Base-by-base conservation (phyloP, 23 tunicate species). In the Styela plicata region DNA sequence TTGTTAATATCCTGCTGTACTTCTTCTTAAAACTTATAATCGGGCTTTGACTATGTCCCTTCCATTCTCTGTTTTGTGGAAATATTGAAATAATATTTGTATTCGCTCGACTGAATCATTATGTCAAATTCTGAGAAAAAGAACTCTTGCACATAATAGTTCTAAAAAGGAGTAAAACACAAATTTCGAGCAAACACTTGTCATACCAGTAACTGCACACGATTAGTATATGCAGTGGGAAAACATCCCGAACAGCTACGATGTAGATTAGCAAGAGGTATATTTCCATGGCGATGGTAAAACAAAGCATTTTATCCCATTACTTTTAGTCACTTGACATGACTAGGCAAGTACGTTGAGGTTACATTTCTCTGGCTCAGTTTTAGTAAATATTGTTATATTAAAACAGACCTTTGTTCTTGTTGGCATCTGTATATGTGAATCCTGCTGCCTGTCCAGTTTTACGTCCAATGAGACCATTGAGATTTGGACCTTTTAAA, bases 401-500 rank as follows among this genome's bases (percentile, higher is more conserved):
- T 31, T 33, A 18, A 20, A 33, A 25, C 80, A 5, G 73, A 89
- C 96, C 89, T 78, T 96, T 96, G 25, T 89, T 67, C 82, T 79
- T 83, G 78, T 96, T 96, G 22, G 92, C 89, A 19, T 78, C 85
- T 2, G 99, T 96, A 80, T 96, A 96, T 2, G 87, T 79, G 70
- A 80, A 96, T 28, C 65, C 73, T 34, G 80, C 78, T 24, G 83
- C 99, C 36, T 70, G 79, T 2, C 99, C 99, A 82, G 99, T 91
- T 79, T 88, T 74, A 36, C 99, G 52, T 70, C 99, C 99, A 63
- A 91, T 82, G 32, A 96, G 64, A 21, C 97, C 97, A 73, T 79
- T 74, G 30, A 96, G 94, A 44, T 91, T 87, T 18, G 99, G 99
- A 17, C 99, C 99, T 87, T 27, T 52, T 68, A 36, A 87, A 77